Evolutionary conservation across 1,140 invertebrate species (phyloP), one percentile per base, ranked within the genome.

Genomic region (Macrobrachium rosenbergii): DNA sequence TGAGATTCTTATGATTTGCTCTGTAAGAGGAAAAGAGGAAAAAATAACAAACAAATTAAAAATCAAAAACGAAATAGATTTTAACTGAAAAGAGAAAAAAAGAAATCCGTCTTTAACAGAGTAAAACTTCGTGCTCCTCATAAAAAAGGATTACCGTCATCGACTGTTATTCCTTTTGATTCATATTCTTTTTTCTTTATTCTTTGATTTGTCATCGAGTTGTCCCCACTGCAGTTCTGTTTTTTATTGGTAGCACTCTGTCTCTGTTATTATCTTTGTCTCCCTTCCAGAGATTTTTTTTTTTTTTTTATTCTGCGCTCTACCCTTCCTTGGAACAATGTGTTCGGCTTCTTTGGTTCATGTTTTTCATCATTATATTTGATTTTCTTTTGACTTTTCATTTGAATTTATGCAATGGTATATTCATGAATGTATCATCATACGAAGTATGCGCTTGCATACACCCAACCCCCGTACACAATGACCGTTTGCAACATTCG

Each of bases 121-220:
- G 23, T 1, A 58, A 78, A 37, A 37, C 28, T 37, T 37, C 28
- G 28, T 37, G 28, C 28, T 37, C 28, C 28, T 37, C 28, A 37
- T 37, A 37, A 37, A 37, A 37, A 37, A 2, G 28, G 28, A 37
- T 37, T 37, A 37, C 3, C 3, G 28, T 37, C 28, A 37, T 37
- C 28, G 28, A 2, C 28, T 37, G 28, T 37, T 37, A 37, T 37
- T 37, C 28, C 28, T 37, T n/a, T 37, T 37, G 28, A 37, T 2
- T 37, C 58, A 58, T 78, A n/a, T 12, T 7, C 52, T 52, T 52
- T 43, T 77, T 77, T n/a, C n/a, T 59, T 78, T 59, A 14, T 78
- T 45, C 52, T 23, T 78, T 14, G 43, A 58, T 59, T 21, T 2
- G 23, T 58, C 21, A 19, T 21, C 28, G 5, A 14, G 14, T 19